Conservation (phyloP, 2,113 vertebrate genomes). For the Triplophysa dalaica region DNA sequence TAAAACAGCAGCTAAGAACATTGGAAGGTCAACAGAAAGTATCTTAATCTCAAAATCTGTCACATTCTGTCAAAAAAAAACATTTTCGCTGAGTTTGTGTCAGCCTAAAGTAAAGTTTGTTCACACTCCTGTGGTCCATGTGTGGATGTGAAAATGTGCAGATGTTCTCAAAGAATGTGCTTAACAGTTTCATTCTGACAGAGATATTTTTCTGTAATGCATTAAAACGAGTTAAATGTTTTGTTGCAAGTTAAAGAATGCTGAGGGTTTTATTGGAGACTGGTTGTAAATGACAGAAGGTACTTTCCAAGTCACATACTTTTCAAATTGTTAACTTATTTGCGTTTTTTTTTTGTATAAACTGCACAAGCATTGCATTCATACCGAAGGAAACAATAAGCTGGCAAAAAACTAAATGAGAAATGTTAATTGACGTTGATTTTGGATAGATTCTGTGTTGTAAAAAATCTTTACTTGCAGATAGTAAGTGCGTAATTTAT, state of each 20-base stretch:
- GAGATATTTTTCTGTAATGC: not conserved
- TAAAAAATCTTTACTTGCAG: too few relatives aligned
- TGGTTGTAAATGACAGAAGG: too few relatives aligned
- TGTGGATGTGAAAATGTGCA: not conserved
- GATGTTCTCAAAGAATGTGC: slow-evolving; percentile 9
- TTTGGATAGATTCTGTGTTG: too few relatives aligned
- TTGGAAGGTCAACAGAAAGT: not conserved
- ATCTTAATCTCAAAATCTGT: not conserved
- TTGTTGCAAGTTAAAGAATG: not conserved
- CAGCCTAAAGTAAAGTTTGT: not conserved
- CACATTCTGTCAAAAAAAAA: not conserved
- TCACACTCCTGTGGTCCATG: not conserved
- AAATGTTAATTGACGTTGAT: too few relatives aligned
- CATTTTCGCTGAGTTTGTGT: not conserved
- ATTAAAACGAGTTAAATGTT: not conserved
- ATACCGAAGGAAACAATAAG: too few relatives aligned
- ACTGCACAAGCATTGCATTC: too few relatives aligned
- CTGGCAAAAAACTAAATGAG: too few relatives aligned
- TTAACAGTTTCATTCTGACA: not conserved
- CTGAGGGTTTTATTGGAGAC: not conserved
- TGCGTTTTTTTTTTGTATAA: too few relatives aligned
- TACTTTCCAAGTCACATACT: too few relatives aligned
- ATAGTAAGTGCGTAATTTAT: too few relatives aligned
- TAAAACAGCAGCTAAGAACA: not conserved
- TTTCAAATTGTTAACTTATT: too few relatives aligned